phyloP scores from a whole-genome alignment of 2,113 vertebrate genomes.

The Pluvianellus socialis region DNA sequence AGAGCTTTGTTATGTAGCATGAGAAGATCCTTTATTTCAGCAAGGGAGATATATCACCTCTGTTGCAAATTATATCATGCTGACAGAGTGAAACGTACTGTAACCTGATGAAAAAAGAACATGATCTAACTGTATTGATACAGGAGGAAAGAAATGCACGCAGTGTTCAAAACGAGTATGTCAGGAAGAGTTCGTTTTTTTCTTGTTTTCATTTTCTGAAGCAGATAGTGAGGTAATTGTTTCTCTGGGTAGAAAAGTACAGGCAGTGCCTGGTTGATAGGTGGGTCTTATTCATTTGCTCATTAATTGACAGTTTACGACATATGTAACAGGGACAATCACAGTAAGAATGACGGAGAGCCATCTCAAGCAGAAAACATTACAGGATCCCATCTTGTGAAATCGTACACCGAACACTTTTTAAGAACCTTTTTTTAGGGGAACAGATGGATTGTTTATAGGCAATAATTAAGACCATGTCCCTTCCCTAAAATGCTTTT shows the following conservation, averaged over 20 bases:
- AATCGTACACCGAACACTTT: background rate
- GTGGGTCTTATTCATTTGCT: background rate
- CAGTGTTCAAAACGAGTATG: background rate
- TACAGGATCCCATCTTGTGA: background rate
- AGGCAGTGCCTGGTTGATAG: background rate
- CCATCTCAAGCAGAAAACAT: background rate
- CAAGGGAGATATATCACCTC: constrained; percentile 14
- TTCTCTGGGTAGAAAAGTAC: background rate
- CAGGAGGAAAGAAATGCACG: background rate
- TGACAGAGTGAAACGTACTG: constrained; percentile 41
- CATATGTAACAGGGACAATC: background rate
- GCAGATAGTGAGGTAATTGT: constrained; percentile 1
- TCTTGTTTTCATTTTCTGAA: background rate
- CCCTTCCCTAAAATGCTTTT: background rate
- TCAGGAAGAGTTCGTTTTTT: background rate
- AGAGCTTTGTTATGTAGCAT: constrained; percentile 25
- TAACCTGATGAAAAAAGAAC: constrained; percentile 22
- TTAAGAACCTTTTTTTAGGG: background rate
- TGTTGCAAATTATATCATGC: background rate
- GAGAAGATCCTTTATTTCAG: constrained; percentile 58
- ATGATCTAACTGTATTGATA: background rate
- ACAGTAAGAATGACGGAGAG: background rate
- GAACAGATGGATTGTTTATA: background rate
- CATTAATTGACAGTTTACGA: background rate
- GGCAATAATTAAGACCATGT: background rate